Base-by-base conservation (phyloP, 2,113 vertebrate species). In the Ameiurus melas region DNA sequence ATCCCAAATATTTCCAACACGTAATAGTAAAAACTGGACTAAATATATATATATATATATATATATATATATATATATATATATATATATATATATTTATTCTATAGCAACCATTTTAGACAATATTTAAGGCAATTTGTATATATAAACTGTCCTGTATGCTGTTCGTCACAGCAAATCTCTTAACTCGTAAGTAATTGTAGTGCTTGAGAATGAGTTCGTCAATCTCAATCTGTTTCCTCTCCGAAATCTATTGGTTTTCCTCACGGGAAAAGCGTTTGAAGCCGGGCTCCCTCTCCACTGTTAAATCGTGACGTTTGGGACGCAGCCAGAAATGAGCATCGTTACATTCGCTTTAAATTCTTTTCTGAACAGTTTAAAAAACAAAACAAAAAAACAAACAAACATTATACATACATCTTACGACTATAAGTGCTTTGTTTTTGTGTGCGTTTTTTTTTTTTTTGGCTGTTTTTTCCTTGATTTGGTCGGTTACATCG, bases 401-500 rank as follows among this genome's bases (percentile, higher is more conserved):
- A 0, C 43, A 47, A 36, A 36, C 36, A 36, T 36, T 79, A 30
- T 17, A 16, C 47, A 1, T 53, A 30, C 6, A 19, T 30, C 16
- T 33, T 7, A 80, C 14, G 5, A 22, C n/a, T 12, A 36, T 22
- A 39, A 60, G 53, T 39, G 20, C 53, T 57, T 20, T 80, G 53
- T 36, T 10, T 12, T 22, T 3, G 39, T 43, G 39, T 43, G 39
- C 70, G 39, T 3, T 47, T 47, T 47, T 47, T 47, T 8, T 51
- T 51, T 10, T 51, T 51, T 51, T 51, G 47, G 47, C 47, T 51
- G 47, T 51, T 51, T 51, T 51, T 51, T 51, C 78, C 9, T 58
- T 20, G 22, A 85, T 92, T 85, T 91, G 89, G 82, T 87, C 87
- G 78, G 58, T 87, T 70, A 84, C 84, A 62, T 66, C 78, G 55